A percentile compares a stretch with the other conserved stretches of the same genome.
phyloP scores from a whole-genome alignment of 2,113 vertebrate genomes.

The Neotoma lepida region DNA sequence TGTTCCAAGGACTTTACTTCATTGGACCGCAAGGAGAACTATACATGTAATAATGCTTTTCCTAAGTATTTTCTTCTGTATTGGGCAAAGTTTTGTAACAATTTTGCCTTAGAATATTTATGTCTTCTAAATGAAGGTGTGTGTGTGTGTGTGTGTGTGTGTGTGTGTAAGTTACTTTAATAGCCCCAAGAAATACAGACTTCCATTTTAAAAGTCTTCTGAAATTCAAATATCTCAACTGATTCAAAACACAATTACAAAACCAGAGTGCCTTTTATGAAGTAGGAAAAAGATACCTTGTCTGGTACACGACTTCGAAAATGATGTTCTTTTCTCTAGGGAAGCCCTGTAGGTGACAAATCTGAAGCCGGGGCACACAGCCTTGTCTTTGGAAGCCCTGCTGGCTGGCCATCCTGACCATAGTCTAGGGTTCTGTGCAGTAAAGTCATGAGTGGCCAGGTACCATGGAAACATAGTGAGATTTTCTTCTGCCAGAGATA shows the following conservation, averaged over 20 bases:
- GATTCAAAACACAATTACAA: conserved; percentile 38
- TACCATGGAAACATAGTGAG: neutral
- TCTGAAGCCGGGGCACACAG: no score
- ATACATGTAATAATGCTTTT: conserved; percentile 71
- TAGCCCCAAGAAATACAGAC: neutral
- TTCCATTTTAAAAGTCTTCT: conserved; percentile 15
- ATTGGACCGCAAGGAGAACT: conserved; percentile 73
- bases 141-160: neutral
- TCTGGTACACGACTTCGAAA: neutral
- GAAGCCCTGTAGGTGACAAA: neutral
- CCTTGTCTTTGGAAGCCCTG: neutral
- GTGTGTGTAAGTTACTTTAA: neutral
- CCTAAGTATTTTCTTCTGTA: conserved; percentile 54
- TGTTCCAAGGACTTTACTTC: conserved; percentile 48
- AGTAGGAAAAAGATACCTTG: neutral
- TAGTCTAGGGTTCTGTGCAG: neutral
- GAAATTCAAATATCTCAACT: conserved; percentile 35
- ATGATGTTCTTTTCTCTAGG: neutral
- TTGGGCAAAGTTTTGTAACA: conserved; percentile 50
- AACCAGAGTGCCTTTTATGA: conserved; percentile 16
- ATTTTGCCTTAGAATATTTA: neutral
- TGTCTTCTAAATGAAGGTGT: neutral
- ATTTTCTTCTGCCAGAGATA: conserved; percentile 9
- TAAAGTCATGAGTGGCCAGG: neutral
- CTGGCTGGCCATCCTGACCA: neutral